Conservation (phyloP, 1,140 invertebrate species). For the Drosophila burlai region DNA sequence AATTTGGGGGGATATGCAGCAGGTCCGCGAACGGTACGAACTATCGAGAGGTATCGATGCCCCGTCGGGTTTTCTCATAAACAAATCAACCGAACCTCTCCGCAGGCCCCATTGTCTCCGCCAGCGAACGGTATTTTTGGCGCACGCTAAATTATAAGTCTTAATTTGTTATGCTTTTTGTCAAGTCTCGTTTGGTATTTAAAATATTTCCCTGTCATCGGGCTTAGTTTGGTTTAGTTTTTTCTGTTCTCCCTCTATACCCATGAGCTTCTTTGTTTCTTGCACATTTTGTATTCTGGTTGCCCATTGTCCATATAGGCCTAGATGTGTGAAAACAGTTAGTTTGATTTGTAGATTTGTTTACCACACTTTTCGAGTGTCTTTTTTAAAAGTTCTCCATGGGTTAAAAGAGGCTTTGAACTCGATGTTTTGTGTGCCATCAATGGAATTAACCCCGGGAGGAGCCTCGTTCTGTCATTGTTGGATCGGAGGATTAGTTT, state of each 20-base stretch:
- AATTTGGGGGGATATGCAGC: slow-evolving; percentile 25
- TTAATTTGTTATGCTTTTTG: slow-evolving; percentile 78
- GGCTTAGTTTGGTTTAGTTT: slow-evolving; percentile 10
- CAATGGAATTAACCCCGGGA: slow-evolving; percentile 15
- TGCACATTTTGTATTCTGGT: slow-evolving; percentile 31
- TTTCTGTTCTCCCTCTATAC: background rate
- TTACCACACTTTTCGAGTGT: slow-evolving; percentile 33
- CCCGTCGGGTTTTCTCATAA: slow-evolving; percentile 63
- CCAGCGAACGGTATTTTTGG: slow-evolving; percentile 74
- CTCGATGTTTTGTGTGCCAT: slow-evolving; percentile 36
- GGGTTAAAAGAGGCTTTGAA: slow-evolving; percentile 1
- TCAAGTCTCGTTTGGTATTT: slow-evolving; percentile 53
- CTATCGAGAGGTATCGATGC: slow-evolving; percentile 21
- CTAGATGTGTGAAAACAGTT: slow-evolving; percentile 79
- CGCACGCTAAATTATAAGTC: slow-evolving; percentile 79
- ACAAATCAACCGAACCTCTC: slow-evolving; percentile 62
- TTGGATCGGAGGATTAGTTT: slow-evolving; percentile 14
- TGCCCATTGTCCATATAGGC: slow-evolving; percentile 46
- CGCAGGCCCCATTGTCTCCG: slow-evolving; percentile 55
- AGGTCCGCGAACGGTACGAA: slow-evolving; percentile 47
- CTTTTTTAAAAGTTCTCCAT: slow-evolving; percentile 16
- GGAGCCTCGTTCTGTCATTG: slow-evolving; percentile 8
- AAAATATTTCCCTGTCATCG: slow-evolving; percentile 50
- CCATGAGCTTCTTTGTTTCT: slow-evolving; percentile 24
- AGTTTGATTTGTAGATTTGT: slow-evolving; percentile 60